Evolutionary conservation across 37 sponge, comb jelly and placozoan genomes (phyloP).

Genomic region (Ephydatia muelleri): DNA sequence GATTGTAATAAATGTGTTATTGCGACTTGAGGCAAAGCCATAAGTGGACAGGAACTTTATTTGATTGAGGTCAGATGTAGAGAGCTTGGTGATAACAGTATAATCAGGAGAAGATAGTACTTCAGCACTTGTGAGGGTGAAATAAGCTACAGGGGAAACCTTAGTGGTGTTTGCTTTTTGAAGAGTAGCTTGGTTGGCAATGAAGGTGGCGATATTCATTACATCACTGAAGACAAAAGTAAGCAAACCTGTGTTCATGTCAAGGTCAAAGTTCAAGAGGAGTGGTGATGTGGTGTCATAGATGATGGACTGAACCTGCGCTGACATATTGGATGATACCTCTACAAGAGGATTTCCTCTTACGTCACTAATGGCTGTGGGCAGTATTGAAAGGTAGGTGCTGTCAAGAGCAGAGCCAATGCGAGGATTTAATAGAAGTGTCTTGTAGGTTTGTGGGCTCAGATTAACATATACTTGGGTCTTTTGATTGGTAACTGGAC

Average conservation of each 20-base stretch:
- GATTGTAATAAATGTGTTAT: constrained; percentile 74
- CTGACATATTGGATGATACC: constrained; percentile 8
- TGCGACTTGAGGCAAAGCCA: constrained; percentile 49
- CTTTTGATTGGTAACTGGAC: constrained; percentile 40
- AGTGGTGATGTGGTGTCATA: constrained; percentile 49
- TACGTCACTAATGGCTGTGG: constrained; percentile 64
- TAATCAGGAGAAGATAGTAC: constrained; percentile 54
- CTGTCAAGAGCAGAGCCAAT: constrained; percentile 40
- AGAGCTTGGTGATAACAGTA: constrained; percentile 52
- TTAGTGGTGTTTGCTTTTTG: constrained; percentile 42
- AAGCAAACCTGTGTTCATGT: constrained; percentile 71
- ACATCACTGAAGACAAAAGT: constrained; percentile 81
- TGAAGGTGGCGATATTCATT: constrained; percentile 61
- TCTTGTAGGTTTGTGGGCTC: constrained; percentile 64
- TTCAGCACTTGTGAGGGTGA: constrained; percentile 53
- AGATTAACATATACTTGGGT: constrained; percentile 32
- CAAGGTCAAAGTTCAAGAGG: constrained; percentile 68
- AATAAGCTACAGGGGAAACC: not conserved
- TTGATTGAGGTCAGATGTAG: constrained; percentile 75
- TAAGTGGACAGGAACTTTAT: constrained; percentile 65
- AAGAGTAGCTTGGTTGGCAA: constrained; percentile 52
- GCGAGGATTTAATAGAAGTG: constrained; percentile 35
- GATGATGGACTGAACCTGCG: constrained; percentile 20
- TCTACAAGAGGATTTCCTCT: constrained; percentile 70
- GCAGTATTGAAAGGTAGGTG: constrained; percentile 50